phyloP scores from a whole-genome alignment of 2,797 vertebrate species.

The Oreochromis mossambicus region DNA sequence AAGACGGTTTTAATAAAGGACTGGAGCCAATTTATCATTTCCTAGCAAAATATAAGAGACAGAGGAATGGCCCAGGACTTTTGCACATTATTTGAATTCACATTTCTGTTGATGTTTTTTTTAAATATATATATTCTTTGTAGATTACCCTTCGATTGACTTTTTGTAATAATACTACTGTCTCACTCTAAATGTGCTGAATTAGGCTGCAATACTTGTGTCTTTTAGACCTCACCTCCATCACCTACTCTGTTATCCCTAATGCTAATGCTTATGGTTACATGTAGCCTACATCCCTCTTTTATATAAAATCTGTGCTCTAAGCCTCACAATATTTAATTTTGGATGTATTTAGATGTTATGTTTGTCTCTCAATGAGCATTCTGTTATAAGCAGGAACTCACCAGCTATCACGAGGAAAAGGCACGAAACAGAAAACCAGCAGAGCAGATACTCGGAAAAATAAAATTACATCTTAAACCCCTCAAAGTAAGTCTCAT shows the following conservation, averaged over 20 bases:
- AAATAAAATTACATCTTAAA: background rate
- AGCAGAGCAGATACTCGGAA: background rate
- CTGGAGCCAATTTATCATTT: background rate
- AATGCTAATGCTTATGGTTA: background rate
- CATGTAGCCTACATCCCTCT: background rate
- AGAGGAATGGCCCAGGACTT: background rate
- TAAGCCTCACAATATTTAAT: background rate
- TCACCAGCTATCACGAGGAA: background rate
- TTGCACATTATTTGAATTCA: background rate
- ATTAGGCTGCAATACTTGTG: background rate
- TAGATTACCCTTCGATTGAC: background rate
- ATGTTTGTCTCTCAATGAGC: background rate
- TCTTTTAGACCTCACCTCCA: background rate
- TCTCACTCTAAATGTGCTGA: background rate
- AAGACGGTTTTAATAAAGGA: background rate
- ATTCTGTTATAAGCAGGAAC: background rate
- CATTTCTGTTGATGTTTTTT: background rate
- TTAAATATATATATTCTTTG: background rate
- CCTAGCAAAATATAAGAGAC: background rate
- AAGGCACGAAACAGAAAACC: background rate
- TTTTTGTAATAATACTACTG: background rate
- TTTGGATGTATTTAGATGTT: background rate
- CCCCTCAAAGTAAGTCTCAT: background rate
- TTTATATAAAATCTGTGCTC: background rate
- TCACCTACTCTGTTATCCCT: background rate